Conservation (phyloP, 2,113 vertebrate species). For the Benitochromis conjunctus region DNA sequence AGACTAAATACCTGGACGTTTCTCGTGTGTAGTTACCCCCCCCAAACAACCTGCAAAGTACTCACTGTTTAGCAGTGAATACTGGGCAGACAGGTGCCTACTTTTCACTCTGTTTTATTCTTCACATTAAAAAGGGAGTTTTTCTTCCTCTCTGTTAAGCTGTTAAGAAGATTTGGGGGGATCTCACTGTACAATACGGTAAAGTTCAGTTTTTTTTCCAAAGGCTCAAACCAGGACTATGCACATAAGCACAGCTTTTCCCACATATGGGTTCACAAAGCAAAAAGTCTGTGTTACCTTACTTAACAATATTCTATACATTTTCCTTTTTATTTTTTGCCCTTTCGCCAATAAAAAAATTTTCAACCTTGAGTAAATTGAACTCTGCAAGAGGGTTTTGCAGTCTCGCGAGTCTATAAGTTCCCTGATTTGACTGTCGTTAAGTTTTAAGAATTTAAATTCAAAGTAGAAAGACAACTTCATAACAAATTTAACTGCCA, state of each 20-base stretch:
- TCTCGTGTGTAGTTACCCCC: not conserved
- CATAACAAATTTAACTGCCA: not conserved
- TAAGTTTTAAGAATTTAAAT: not conserved
- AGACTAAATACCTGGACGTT: not conserved
- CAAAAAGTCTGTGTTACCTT: not conserved
- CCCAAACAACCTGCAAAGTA: not conserved
- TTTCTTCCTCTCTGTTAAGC: no score
- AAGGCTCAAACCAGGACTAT: not conserved
- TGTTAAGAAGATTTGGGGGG: no score
- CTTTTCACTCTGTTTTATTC: no score
- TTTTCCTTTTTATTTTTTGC: not conserved
- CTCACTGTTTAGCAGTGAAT: no score
- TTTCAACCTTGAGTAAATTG: not conserved
- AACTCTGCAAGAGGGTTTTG: no score
- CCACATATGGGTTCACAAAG: not conserved
- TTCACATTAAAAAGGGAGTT: no score
- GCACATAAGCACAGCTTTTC: not conserved
- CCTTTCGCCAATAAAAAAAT: not conserved
- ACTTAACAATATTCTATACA: not conserved
- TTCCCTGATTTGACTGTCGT: not conserved
- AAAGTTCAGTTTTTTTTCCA: not conserved
- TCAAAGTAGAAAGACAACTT: not conserved
- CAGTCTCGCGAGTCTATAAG: not conserved
- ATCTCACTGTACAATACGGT: not conserved
- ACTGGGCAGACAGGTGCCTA: no score